Evolutionary conservation across 2,113 vertebrate species (phyloP).

Genomic region (Indicator maculatus): DNA sequence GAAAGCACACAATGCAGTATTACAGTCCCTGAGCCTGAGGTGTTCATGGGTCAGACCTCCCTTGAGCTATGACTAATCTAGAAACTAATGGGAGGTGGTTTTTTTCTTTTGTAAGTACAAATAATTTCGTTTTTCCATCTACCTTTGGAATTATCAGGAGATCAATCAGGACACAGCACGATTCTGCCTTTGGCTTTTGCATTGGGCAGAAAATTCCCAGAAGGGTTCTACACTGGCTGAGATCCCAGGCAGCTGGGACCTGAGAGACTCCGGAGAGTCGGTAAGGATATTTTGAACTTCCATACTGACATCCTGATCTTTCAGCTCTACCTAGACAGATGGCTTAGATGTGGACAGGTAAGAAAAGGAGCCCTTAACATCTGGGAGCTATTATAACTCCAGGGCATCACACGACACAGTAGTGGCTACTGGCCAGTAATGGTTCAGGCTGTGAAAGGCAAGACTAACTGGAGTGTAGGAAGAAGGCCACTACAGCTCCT

Average conservation of each 20-base stretch:
- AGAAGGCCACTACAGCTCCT: neutral
- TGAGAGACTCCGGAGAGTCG: neutral
- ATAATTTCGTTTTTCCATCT: slow-evolving; percentile 20
- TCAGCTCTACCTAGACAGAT: neutral
- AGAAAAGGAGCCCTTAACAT: neutral
- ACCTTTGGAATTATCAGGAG: slow-evolving; percentile 44
- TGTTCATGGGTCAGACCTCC: slow-evolving; percentile 46
- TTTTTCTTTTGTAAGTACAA: neutral
- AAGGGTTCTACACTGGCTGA: neutral
- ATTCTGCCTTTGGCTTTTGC: slow-evolving; percentile 28
- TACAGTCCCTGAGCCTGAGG: neutral
- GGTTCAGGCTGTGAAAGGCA: neutral
- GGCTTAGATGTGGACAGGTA: neutral
- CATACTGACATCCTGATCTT: neutral
- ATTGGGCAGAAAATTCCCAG: neutral
- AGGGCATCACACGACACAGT: neutral
- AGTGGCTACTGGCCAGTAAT: neutral
- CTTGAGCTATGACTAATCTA: slow-evolving; percentile 42
- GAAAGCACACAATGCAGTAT: neutral
- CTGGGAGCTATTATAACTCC: neutral
- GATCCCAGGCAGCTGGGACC: slow-evolving; percentile 22
- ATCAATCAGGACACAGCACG: neutral
- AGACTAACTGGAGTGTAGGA: neutral
- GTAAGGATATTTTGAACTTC: neutral
- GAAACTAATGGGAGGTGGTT: neutral